These are phyloP conservation scores for Craniophora ligustri DNA, from an alignment of 2,888 invertebrate genomes.

Conservation along the genomic window DNA sequence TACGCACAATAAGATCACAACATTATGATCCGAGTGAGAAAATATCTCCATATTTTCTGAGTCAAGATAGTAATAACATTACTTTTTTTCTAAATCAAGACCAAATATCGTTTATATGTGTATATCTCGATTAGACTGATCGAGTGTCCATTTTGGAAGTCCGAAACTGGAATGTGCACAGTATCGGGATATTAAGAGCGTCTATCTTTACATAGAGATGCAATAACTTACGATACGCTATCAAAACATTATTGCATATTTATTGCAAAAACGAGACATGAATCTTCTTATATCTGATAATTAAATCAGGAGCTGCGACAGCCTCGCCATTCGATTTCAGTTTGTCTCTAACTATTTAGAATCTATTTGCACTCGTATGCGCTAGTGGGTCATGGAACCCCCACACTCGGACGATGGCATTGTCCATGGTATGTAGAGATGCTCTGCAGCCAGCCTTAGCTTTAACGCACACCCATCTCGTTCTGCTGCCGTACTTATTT, in stretches of 20 bases:
- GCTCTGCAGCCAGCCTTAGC: conserved; percentile 84
- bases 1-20: background rate
- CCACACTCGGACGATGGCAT: conserved; percentile 84
- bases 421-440: conserved; percentile 83
- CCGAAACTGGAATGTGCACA: conserved; percentile 39
- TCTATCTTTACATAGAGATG: conserved; percentile 19
- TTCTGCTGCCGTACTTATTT: conserved; percentile 81
- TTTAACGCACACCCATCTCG: conserved; percentile 84
- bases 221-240: conserved; percentile 24
- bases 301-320: background rate
- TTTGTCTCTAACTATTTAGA: conserved; percentile 53
- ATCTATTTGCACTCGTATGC: conserved; percentile 83
- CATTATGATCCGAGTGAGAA: too few species aligned
- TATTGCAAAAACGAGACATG: conserved; percentile 41
- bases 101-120: too few species aligned
- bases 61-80: background rate
- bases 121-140: background rate
- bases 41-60: background rate
- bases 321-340: background rate
- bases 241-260: conserved; percentile 42
- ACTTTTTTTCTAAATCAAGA: conserved; percentile 10
- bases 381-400: conserved; percentile 82
- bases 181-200: conserved; percentile 13
- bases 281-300: too few species aligned
- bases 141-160: conserved; percentile 1